phyloP scores from a whole-genome alignment of 2,797 vertebrate genomes.

The Austrolebias charrua region DNA sequence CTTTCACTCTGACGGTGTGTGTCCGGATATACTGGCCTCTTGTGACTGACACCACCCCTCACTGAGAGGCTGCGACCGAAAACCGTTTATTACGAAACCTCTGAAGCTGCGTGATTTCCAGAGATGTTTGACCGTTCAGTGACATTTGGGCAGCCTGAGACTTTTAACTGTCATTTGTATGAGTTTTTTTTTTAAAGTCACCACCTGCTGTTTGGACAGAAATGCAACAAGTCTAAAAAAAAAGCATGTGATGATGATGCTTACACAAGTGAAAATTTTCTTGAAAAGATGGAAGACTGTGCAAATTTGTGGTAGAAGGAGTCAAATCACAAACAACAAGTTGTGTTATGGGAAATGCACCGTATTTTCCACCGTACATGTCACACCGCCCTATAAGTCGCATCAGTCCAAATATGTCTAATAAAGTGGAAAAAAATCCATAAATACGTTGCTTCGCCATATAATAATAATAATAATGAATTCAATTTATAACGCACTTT shows the following conservation, averaged over 20 bases:
- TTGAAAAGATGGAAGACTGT: background rate
- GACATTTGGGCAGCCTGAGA: background rate
- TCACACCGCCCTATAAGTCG: too few species aligned
- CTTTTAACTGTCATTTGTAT: background rate
- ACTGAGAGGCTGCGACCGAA: conserved; percentile 14
- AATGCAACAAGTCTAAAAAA: conserved; percentile 1
- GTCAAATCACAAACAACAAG: background rate
- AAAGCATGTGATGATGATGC: background rate
- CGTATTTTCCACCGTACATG: too few species aligned
- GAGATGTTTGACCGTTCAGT: conserved; percentile 4
- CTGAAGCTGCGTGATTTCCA: background rate
- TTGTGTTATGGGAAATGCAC: conserved; percentile 15
- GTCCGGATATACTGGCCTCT: conserved; percentile 1
- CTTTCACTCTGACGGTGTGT: conserved; percentile 65
- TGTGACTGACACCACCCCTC: conserved; percentile 23
- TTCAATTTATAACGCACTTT: too few species aligned
- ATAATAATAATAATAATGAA: too few species aligned
- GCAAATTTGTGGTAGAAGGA: background rate
- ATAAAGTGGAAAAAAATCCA: too few species aligned
- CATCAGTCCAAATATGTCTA: too few species aligned
- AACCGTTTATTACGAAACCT: conserved; percentile 15
- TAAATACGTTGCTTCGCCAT: too few species aligned
- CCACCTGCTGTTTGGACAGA: background rate
- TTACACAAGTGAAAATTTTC: background rate
- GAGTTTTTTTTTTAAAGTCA: background rate